phyloP scores from a whole-genome alignment of 2,113 vertebrate genomes.

The Petrocephalus microphthalmus region DNA sequence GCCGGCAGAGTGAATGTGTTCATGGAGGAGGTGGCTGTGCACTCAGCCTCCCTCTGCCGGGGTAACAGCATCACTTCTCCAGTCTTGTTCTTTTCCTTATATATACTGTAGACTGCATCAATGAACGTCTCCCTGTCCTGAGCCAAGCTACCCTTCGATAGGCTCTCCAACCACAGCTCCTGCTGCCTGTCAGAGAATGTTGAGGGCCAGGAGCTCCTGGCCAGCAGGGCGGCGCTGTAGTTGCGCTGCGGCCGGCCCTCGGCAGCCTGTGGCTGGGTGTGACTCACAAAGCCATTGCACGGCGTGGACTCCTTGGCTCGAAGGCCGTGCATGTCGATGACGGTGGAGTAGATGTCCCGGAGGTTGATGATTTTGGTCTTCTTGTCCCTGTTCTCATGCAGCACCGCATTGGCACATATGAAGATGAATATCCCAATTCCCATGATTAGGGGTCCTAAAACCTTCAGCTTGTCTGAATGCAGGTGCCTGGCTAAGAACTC shows the following conservation, averaged over 20 bases:
- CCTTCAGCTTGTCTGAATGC: constrained; percentile 94
- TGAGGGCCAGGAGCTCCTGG: constrained; percentile 74
- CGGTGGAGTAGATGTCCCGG: constrained; percentile 93
- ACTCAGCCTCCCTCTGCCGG: constrained; percentile 68
- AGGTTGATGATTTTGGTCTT: constrained; percentile 97
- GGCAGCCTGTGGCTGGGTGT: constrained; percentile 66
- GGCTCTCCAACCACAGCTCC: constrained; percentile 46
- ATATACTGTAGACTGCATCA: constrained; percentile 85
- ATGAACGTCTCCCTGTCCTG: constrained; percentile 68
- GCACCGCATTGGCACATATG: constrained; percentile 93
- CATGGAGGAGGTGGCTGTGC: constrained; percentile 77
- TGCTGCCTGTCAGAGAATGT: constrained; percentile 50
- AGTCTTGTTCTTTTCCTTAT: constrained; percentile 58
- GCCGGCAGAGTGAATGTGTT: constrained; percentile 77
- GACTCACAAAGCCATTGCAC: constrained; percentile 81
- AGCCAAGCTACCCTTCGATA: constrained; percentile 53
- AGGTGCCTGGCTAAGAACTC: constrained; percentile 76
- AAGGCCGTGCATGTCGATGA: constrained; percentile 89
- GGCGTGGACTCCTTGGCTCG: constrained; percentile 77
- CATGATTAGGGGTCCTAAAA: constrained; percentile 94
- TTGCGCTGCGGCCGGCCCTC: constrained; percentile 61
- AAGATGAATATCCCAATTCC: constrained; percentile 98
- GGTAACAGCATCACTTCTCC: constrained; percentile 34
- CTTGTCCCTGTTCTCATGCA: constrained; percentile 94
- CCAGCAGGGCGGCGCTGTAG: constrained; percentile 61